Conservation (phyloP, 2,888 invertebrate genomes). For the Mayetiola destructor region DNA sequence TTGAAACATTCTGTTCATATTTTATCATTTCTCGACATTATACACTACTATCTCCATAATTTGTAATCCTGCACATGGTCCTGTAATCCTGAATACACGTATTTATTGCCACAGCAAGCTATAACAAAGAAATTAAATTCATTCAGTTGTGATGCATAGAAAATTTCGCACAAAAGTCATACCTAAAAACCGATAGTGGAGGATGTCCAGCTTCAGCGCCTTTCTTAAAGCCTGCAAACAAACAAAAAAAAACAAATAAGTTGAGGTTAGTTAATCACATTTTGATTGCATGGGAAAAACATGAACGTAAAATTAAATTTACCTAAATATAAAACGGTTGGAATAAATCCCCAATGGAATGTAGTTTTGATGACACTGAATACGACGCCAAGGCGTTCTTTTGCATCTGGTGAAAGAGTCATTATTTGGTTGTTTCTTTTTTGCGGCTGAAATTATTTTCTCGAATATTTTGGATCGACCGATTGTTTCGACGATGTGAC, state of each 20-base stretch:
- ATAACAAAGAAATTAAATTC: not conserved
- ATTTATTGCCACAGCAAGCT: conserved; percentile 31
- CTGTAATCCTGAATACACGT: not conserved
- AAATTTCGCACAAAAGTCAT: conserved; percentile 19
- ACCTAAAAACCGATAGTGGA: conserved; percentile 42
- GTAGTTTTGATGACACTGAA: conserved; percentile 43
- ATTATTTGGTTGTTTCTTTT: conserved; percentile 18
- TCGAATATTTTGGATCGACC: too few relatives aligned
- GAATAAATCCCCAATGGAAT: conserved; percentile 57
- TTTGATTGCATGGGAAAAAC: not conserved
- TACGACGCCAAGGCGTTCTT: conserved; percentile 46
- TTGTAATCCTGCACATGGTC: too few relatives aligned
- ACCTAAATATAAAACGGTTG: conserved; percentile 53
- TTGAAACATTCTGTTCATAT: too few relatives aligned
- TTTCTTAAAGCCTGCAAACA: conserved; percentile 45
- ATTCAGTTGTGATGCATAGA: not conserved
- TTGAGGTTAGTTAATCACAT: not conserved
- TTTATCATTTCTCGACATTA: too few relatives aligned
- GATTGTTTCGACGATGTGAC: too few relatives aligned
- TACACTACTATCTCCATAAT: too few relatives aligned
- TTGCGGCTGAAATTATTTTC: not conserved
- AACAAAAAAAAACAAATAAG: conserved; percentile 9
- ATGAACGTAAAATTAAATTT: conserved; percentile 22
- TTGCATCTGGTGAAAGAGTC: conserved; percentile 40
- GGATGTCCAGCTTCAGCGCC: conserved; percentile 57